Base-by-base conservation (phyloP, 2,888 invertebrate genomes). In the Ecliptopera silaceata region DNA sequence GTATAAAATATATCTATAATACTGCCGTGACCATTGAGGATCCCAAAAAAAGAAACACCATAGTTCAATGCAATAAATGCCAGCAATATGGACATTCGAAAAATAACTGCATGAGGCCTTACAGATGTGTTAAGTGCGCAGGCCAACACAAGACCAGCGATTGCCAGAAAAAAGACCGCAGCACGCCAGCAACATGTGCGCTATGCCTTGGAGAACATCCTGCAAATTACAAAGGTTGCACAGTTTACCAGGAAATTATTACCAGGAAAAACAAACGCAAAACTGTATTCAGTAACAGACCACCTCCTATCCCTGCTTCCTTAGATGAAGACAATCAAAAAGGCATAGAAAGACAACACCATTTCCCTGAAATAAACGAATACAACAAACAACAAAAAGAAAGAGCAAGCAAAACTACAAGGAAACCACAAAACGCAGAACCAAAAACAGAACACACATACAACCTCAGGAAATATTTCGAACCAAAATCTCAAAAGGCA, bases 1-100 rank as follows among this genome's bases (percentile, higher is more conserved):
- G 36, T 42, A 2, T 34, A 36, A 42, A 54, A 42, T n/a, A 42
- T 36, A 42, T 15, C 22, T 26, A 38, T 34, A 20, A 54, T 22
- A 42, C 42, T 34, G n/a, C 42, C 4, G 41, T 47, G 3, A 32
- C 22, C 15, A 47, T 54, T 17, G 53, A 54, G 18, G 53, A 54
- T 26, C 22, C 41, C 41, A 3, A 42, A 42, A n/a, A n/a, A n/a
- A n/a, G n/a, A n/a, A n/a, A n/a, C n/a, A n/a, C n/a, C n/a, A n/a
- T n/a, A n/a, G n/a, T n/a, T n/a, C n/a, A n/a, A n/a, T n/a, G n/a
- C n/a, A n/a, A n/a, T n/a, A n/a, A n/a, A n/a, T 42, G 53, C 47
- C 2, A 54, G 47, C n/a, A n/a, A 36, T 54, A 47, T 26, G n/a
- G n/a, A n/a, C n/a, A n/a, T n/a, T n/a, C n/a, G n/a, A n/a, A n/a